Evolutionary conservation across 2,888 invertebrate species (phyloP).

Genomic region (Euproctis similis): DNA sequence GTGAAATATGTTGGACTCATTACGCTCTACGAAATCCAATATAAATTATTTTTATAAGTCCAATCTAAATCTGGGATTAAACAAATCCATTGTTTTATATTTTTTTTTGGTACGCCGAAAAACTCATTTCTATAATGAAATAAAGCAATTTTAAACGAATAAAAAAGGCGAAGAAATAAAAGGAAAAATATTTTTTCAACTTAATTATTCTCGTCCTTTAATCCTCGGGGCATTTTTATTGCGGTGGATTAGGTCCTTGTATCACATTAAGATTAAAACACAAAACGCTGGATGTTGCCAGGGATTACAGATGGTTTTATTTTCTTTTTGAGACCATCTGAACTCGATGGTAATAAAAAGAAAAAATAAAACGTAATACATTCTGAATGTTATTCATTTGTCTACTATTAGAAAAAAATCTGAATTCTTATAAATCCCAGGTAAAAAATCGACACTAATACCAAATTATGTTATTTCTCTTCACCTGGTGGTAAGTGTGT

Average conservation of each 20-base stretch:
- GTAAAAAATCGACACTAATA: too few relatives aligned
- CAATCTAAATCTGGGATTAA: neutral
- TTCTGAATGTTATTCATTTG: too few relatives aligned
- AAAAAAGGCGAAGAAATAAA: too few relatives aligned
- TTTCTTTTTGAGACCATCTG: neutral
- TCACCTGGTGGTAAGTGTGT: too few relatives aligned
- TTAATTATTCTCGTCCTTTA: constrained; percentile 21
- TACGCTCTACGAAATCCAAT: too few relatives aligned
- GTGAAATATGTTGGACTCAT: too few relatives aligned
- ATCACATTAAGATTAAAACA: constrained; percentile 26
- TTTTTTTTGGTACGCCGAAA: neutral
- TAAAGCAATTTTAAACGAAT: constrained; percentile 7
- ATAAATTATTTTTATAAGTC: too few relatives aligned
- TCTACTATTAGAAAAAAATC: too few relatives aligned
- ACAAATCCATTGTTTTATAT: neutral
- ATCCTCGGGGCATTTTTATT: constrained; percentile 20
- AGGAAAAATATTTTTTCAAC: constrained; percentile 14
- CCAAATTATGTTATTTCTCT: too few relatives aligned
- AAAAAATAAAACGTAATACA: too few relatives aligned
- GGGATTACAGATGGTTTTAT: constrained; percentile 32
- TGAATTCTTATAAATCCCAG: too few relatives aligned
- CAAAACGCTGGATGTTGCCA: constrained; percentile 27
- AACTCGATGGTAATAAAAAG: too few relatives aligned
- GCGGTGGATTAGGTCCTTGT: constrained; percentile 18
- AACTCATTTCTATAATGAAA: constrained; percentile 4